Evolutionary conservation across 2,113 vertebrate species (phyloP).

Genomic region (Cavia porcellus): DNA sequence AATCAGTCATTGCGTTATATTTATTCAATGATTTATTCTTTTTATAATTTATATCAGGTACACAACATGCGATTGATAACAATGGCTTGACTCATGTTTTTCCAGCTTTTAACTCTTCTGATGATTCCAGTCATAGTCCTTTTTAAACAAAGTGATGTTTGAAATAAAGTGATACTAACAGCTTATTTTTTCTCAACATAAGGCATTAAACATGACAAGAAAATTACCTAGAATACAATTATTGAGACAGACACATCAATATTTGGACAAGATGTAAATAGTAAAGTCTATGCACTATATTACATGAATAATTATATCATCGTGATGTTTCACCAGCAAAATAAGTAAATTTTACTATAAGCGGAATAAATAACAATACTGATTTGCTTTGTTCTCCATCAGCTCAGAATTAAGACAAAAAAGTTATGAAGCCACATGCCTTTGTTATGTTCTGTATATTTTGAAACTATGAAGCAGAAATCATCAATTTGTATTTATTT

Average conservation of each 20-base stretch:
- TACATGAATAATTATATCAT: neutral
- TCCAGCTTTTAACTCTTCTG: neutral
- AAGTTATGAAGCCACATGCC: neutral
- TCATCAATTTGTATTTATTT: neutral
- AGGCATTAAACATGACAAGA: neutral
- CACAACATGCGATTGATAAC: neutral
- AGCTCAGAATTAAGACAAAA: neutral
- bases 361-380: neutral
- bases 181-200: neutral
- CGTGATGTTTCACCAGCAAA: neutral
- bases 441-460: neutral
- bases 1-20: neutral
- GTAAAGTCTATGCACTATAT: neutral
- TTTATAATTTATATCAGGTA: neutral
- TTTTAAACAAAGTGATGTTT: neutral
- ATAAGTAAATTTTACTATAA: neutral
- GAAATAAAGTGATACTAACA: neutral
- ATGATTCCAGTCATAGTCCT: neutral
- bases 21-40: neutral
- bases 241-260: neutral
- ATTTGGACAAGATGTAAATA: neutral
- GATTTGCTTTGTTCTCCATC: neutral
- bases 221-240: neutral
- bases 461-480: neutral
- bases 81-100: neutral